Evolutionary conservation across 1,140 invertebrate species (phyloP), one percentile per base, ranked within the genome.

Genomic region (Acromyrmex charruanus): DNA sequence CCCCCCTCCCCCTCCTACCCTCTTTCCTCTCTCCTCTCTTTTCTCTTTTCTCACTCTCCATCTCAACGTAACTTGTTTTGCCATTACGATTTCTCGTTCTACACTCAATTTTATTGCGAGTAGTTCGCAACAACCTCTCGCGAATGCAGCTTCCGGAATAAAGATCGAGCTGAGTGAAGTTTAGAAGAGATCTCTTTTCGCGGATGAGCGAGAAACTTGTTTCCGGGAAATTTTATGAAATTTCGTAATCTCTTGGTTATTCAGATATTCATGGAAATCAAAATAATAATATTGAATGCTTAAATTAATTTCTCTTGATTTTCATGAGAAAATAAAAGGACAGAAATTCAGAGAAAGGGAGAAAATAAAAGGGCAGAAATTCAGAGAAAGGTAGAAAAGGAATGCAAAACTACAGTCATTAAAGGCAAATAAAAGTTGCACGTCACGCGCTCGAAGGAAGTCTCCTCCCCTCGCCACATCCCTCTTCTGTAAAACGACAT

Each of bases 61-160:
- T 84, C 69, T 84, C 53, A 25, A 74, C 18, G 55, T 18, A 69
- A 25, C 69, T 77, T 65, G 58, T 55, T 53, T 69, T 55, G 25
- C 39, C 49, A 81, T 84, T 85, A 91, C 65, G 66, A 69, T 88
- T 90, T 66, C 51, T 71, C 63, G 58, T 87, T 88, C 87, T 75
- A 88, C 68, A 75, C 66, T 69, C 69, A 63, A 61, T 61, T 88
- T 89, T 91, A 89, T 65, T 89, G 72, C 63, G n/a, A 63, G 21
- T n/a, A 35, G 25, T 18, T 55, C 31, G 87, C 35, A n/a, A 35
- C 51, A 72, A 35, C 25, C 21, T 61, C 21, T 51, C 3, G 39
- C 18, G 74, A 14, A 82, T 49, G 25, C 21, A 68, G 55, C 85
- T 84, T 87, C 82, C 74, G 75, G 84, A 51, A 58, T 51, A 59